These are phyloP conservation scores for Bufo gargarizans DNA, from an alignment of 2,113 vertebrate genomes.

Conservation along the genomic window DNA sequence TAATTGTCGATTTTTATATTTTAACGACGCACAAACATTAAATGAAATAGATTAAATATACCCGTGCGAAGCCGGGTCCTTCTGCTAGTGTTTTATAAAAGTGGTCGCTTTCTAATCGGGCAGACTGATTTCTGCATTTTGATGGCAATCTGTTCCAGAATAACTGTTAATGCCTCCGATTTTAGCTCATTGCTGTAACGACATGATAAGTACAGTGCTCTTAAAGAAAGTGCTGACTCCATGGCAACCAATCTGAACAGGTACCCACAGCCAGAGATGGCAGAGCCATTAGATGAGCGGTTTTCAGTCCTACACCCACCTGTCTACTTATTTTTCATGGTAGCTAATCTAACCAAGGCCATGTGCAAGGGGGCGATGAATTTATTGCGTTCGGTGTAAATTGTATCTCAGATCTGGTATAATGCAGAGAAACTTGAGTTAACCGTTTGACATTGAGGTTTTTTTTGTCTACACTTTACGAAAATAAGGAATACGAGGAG, in stretches of 20 bases:
- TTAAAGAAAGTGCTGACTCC: constrained; percentile 7
- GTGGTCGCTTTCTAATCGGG: background rate
- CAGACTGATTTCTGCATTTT: background rate
- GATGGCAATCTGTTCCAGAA: background rate
- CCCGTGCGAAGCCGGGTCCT: too few species aligned
- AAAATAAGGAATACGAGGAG: too few species aligned
- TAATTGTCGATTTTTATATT: too few species aligned
- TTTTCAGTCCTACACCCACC: background rate
- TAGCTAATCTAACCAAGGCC: constrained; percentile 4
- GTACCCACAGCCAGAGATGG: constrained; percentile 8
- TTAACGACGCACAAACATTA: too few species aligned
- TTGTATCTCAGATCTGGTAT: background rate
- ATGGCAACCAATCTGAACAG: constrained; percentile 19
- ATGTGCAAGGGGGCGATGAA: constrained; percentile 17
- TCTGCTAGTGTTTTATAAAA: background rate
- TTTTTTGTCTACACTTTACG: background rate
- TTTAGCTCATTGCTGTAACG: background rate
- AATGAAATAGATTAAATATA: too few species aligned
- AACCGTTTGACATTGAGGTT: background rate
- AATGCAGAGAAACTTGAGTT: background rate
- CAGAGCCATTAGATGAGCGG: background rate
- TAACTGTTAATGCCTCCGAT: background rate
- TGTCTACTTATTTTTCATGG: background rate
- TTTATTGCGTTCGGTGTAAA: background rate
- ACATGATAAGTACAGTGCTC: background rate